Evolutionary conservation across 2,888 invertebrate species (phyloP).

Genomic region (Hipparchia semele): DNA sequence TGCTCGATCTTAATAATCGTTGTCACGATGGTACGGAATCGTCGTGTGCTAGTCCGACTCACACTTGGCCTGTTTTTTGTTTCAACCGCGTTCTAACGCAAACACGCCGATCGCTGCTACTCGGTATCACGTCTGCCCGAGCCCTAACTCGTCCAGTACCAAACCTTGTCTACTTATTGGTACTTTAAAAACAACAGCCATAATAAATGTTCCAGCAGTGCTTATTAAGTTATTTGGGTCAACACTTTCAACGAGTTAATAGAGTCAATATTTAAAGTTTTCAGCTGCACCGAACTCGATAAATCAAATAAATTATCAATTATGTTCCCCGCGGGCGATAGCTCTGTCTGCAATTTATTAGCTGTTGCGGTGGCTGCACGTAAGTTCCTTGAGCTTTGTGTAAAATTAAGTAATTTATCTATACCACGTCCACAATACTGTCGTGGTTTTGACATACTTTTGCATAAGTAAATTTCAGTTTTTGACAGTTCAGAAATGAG

Average conservation of each 20-base stretch:
- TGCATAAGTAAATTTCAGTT: not conserved
- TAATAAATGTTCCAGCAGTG: not conserved
- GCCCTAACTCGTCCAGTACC: too few species aligned
- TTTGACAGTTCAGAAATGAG: too few species aligned
- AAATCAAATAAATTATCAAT: constrained; percentile 44
- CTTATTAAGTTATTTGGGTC: constrained; percentile 9
- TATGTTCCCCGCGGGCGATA: constrained; percentile 35
- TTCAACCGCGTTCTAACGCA: too few species aligned
- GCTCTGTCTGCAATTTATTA: constrained; percentile 36
- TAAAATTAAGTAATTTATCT: constrained; percentile 29
- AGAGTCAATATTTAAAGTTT: constrained; percentile 27
- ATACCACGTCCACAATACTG: not conserved
- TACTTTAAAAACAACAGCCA: not conserved
- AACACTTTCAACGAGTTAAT: constrained; percentile 14
- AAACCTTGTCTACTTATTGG: not conserved
- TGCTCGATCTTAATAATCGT: too few species aligned
- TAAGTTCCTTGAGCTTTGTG: constrained; percentile 26
- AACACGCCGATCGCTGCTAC: not conserved
- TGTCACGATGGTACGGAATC: too few species aligned
- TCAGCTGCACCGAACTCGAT: constrained; percentile 20
- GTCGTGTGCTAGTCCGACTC: too few species aligned
- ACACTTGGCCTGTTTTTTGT: too few species aligned
- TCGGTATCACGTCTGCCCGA: not conserved
- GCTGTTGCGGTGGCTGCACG: constrained; percentile 26
- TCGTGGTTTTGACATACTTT: not conserved